Base-by-base conservation (phyloP, 2,888 invertebrate species). In the Teinopalpus imperialis region DNA sequence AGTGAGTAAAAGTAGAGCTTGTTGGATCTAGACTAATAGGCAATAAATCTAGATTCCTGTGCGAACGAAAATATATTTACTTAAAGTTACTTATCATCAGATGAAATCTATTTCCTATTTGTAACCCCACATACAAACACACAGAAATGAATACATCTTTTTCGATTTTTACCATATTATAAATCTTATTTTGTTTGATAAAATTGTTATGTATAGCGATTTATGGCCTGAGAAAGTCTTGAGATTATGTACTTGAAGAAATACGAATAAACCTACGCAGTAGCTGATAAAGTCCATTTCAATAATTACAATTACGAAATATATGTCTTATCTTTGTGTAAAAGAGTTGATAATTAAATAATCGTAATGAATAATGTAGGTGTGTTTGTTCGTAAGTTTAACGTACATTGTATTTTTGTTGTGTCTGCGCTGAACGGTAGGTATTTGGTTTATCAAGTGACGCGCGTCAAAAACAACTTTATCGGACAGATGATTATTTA, bases 341-440 rank as follows among this genome's bases (percentile, higher is more conserved):
- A 34, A 42, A 32, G 26, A n/a, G n/a, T 20, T 27, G 8, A 23
- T 20, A 24, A 3, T 41, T 6, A 9, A 23, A 10, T 2, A 12
- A 12, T 27, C 5, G 12, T 27, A 26, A 29, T 29, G 14, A 13
- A 14, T 14, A 3, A 20, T n/a, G 4, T 2, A 1, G 12, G 2
- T 1, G 0, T 32, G 32, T 18, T 20, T 40, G 30, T 30, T 40
- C 21, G 3, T 14, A n/a, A 8, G 18, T 7, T 7, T 16, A 12
- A 36, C 8, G 18, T 26, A 34, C 42, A 32, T 26, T 26, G 24
- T 34, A 13, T 2, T 26, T n/a, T 42, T 42, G 42, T 42, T 42
- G 14, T 42, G 42, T 42, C 42, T 42, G 34, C 9, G 20, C 2
- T 4, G 6, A 20, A 16, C 21, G 20, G 20, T 37, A 42, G 18